Evolutionary conservation across 2,797 vertebrate genomes (phyloP).

Genomic region (Gymnoscopelus braueri): DNA sequence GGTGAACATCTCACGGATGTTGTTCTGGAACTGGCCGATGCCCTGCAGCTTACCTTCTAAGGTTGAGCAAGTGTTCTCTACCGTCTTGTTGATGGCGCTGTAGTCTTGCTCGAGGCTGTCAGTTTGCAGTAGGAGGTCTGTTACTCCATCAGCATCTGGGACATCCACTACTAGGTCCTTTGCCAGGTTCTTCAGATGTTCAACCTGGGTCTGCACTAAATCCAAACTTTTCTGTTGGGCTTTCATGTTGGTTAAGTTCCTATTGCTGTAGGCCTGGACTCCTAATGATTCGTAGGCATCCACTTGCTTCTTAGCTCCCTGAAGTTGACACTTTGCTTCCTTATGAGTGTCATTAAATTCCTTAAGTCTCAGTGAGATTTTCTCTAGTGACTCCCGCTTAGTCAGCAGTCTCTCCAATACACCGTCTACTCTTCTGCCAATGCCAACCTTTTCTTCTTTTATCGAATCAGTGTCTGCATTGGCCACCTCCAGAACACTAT

Average conservation of each 20-base stretch:
- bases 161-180: slow-evolving; percentile 88
- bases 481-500: slow-evolving; percentile 86
- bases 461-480: slow-evolving; percentile 85
- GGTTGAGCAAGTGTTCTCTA: slow-evolving; percentile 87
- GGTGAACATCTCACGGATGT: slow-evolving; percentile 94
- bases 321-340: slow-evolving; percentile 87
- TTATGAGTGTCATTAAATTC: slow-evolving; percentile 89
- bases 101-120: slow-evolving; percentile 89
- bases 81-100: slow-evolving; percentile 77
- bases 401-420: slow-evolving; percentile 86
- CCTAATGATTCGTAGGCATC: slow-evolving; percentile 85
- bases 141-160: slow-evolving; percentile 87
- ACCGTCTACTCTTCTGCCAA: slow-evolving; percentile 84
- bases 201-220: slow-evolving; percentile 84
- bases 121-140: slow-evolving; percentile 88
- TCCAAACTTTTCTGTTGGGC: slow-evolving; percentile 92
- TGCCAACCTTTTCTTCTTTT: slow-evolving; percentile 80
- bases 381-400: slow-evolving; percentile 90
- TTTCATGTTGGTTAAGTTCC: slow-evolving; percentile 91
- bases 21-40: slow-evolving; percentile 96
- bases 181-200: slow-evolving; percentile 85
- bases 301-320: slow-evolving; percentile 87
- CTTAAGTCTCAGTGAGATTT: slow-evolving; percentile 87
- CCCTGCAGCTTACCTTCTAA: slow-evolving; percentile 95
- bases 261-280: slow-evolving; percentile 90